Percentiles rank a stretch among this genome's conserved stretches.
phyloP scores from a whole-genome alignment of 2,888 invertebrate species.

The Silvanus unidentatus region DNA sequence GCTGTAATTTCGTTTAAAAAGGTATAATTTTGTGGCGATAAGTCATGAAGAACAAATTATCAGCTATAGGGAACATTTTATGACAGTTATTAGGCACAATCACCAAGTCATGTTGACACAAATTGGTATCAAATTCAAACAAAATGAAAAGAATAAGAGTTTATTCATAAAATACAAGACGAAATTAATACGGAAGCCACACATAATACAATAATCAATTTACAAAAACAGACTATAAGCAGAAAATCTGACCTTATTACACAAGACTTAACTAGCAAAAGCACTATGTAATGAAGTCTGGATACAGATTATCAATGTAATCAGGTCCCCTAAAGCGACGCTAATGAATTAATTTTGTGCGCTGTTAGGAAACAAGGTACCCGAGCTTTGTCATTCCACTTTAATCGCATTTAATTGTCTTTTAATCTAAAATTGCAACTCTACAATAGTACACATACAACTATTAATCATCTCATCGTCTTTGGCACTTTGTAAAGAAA shows the following conservation, averaged over 20 bases:
- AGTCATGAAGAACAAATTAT: slow-evolving; percentile 14
- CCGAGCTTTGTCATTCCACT: slow-evolving; percentile 32
- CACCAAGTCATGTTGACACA: not conserved
- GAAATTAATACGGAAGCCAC: no score
- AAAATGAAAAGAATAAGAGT: not conserved
- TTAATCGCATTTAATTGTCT: slow-evolving; percentile 36
- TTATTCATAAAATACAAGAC: no score
- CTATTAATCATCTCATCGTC: no score
- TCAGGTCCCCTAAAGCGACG: slow-evolving; percentile 26
- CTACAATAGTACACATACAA: slow-evolving; percentile 14
- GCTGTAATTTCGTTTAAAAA: slow-evolving; percentile 22
- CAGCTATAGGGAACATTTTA: not conserved
- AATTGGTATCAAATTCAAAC: not conserved
- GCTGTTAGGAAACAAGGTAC: slow-evolving; percentile 31
- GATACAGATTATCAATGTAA: slow-evolving; percentile 21
- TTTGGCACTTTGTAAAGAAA: no score
- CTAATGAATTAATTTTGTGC: slow-evolving; percentile 38
- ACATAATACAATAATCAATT: no score
- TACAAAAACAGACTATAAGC: no score
- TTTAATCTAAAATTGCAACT: slow-evolving; percentile 27
- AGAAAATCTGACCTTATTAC: no score
- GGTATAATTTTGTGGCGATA: slow-evolving; percentile 24
- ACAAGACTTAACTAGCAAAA: no score
- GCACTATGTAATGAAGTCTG: slow-evolving; percentile 15
- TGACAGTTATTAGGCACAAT: slow-evolving; percentile 4